phyloP scores from a whole-genome alignment of 1,140 invertebrate species.

The Chironomus striatipennis region DNA sequence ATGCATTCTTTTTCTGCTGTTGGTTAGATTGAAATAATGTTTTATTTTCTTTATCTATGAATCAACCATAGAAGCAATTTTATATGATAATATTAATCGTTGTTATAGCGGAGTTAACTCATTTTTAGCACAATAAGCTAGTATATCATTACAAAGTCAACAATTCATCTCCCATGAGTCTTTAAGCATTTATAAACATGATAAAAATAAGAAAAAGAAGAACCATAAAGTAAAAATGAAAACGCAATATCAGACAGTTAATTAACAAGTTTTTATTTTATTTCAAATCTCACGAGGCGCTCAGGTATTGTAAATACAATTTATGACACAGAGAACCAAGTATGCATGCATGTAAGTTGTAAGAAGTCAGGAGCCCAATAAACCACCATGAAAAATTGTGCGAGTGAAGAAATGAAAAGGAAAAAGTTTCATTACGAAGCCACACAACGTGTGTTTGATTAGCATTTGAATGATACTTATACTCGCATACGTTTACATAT shows the following conservation, averaged over 20 bases:
- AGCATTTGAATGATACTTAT: background rate
- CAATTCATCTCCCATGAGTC: background rate
- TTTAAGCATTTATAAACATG: conserved; percentile 2
- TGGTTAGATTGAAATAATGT: too few species aligned
- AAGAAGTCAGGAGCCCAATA: conserved; percentile 16
- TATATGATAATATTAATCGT: too few species aligned
- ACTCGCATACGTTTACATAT: background rate
- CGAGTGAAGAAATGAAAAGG: background rate
- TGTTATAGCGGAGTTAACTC: too few species aligned
- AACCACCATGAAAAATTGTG: conserved; percentile 19
- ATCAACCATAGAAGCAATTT: too few species aligned
- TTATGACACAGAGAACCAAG: background rate
- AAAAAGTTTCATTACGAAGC: conserved; percentile 12
- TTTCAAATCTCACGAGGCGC: conserved; percentile 9
- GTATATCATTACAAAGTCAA: conserved; percentile 3
- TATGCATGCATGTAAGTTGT: background rate
- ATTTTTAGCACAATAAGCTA: background rate
- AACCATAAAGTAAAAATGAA: background rate
- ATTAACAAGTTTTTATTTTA: conserved; percentile 16
- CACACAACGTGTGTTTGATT: background rate
- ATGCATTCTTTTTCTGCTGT: too few species aligned
- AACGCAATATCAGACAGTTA: conserved; percentile 2
- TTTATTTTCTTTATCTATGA: too few species aligned
- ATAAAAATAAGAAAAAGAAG: background rate
- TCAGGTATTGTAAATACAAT: background rate